Base-by-base conservation (phyloP, 2,797 vertebrate species). In the Erithacus rubecula region DNA sequence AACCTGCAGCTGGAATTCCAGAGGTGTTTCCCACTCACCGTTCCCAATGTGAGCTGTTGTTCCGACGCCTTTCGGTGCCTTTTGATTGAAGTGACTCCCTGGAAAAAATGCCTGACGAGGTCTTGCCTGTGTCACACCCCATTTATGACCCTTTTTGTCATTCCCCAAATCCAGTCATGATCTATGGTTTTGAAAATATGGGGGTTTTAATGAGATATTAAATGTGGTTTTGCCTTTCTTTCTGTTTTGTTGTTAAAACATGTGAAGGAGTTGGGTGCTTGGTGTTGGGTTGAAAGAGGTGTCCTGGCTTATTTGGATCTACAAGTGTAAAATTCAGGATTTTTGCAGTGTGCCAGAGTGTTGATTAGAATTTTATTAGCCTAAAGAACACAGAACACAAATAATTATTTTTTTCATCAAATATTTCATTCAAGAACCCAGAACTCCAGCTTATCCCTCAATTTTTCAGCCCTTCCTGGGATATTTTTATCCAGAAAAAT, bases 181-280 rank as follows among this genome's bases (percentile, higher is more conserved):
- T 62, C 89, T 78, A 51, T 13, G 59, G 37, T 27, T 56, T 83
- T 1, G 3, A 10, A 30, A 21, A 12, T 5, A 30, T 1, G 13
- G 15, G 27, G 5, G 1, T 8, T 21, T 58, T 64, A 11, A 63
- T 3, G 29, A 11, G 14, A 16, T 26, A 10, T 12, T 52, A 74
- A 85, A 78, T 5, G 34, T 2, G 10, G 3, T 14, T 12, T 51
- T 85, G 55, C 11, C 6, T 17, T 74, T 75, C 56, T 59, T 69
- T 11, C 19, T 6, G 10, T 60, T 72, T 82, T 64, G 17, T 36
- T 12, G 10, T 22, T 20, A 30, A 41, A 76, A 34, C 1, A 0
- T 9, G 30, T 12, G 44, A 16, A 37, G 47, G 39, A 46, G 15
- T 15, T 0, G 0, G 4, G 4, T 2, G 1, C 14, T 67, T 6